Evolutionary conservation across 2,888 invertebrate species (phyloP).

Genomic region (Bursaphelenchus okinawaensis): DNA sequence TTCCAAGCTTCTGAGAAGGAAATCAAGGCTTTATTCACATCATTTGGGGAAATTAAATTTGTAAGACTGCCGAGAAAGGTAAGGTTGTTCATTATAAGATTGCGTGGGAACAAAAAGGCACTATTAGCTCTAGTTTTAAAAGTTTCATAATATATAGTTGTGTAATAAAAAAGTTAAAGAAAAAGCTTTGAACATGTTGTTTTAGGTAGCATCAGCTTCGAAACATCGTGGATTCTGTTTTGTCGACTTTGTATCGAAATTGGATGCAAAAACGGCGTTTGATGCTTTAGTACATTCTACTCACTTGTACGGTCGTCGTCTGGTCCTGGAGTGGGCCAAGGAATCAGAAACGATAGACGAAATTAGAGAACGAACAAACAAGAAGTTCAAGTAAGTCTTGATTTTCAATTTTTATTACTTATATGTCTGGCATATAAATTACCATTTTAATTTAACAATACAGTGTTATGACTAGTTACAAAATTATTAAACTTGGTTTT

Average conservation of each 20-base stretch:
- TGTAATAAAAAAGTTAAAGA: conserved; percentile 9
- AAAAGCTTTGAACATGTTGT: too few relatives aligned
- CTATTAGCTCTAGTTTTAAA: too few relatives aligned
- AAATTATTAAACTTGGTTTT: too few relatives aligned
- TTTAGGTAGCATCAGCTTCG: conserved; percentile 20
- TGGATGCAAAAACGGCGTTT: conserved; percentile 90
- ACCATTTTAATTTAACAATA: too few relatives aligned
- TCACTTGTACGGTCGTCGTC: conserved; percentile 88
- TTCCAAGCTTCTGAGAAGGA: conserved; percentile 68
- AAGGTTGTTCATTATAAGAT: conserved; percentile 64
- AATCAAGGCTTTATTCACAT: conserved; percentile 64
- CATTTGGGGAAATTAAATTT: conserved; percentile 85
- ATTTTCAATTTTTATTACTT: neutral
- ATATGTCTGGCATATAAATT: neutral
- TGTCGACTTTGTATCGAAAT: conserved; percentile 80
- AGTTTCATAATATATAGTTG: neutral
- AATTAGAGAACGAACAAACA: conserved; percentile 63
- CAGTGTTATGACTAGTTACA: too few relatives aligned
- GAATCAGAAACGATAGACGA: conserved; percentile 72
- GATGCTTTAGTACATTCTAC: conserved; percentile 75
- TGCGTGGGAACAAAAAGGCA: too few relatives aligned
- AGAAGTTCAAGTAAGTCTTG: conserved; percentile 34
- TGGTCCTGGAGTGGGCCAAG: conserved; percentile 89
- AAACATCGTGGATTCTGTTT: conserved; percentile 90
- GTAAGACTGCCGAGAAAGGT: conserved; percentile 84